Conservation (phyloP, 2,888 invertebrate species). For the Pristionchus japonicus region DNA sequence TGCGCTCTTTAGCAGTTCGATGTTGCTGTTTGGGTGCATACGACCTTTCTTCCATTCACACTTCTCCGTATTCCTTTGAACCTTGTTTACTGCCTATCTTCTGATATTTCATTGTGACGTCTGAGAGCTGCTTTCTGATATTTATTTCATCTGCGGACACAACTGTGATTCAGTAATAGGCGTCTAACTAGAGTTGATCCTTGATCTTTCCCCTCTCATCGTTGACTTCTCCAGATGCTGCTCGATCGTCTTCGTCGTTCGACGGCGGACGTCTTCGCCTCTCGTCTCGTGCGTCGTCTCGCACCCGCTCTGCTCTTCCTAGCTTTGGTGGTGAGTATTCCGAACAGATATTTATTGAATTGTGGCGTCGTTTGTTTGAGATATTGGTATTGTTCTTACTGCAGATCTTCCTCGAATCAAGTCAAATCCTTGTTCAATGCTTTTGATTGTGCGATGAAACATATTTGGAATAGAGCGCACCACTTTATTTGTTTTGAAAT, state of each 20-base stretch:
- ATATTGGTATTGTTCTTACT: neutral
- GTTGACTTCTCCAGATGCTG: conserved; percentile 24
- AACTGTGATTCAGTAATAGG: too few species aligned
- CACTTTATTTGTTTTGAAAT: neutral
- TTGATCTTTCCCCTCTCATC: neutral
- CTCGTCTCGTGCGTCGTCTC: conserved; percentile 47
- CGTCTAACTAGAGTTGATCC: too few species aligned
- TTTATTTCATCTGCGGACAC: too few species aligned
- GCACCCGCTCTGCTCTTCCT: conserved; percentile 48
- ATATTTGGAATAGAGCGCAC: neutral
- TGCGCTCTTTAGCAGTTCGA: neutral
- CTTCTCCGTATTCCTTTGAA: too few species aligned
- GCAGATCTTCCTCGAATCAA: neutral
- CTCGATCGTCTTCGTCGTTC: conserved; percentile 37
- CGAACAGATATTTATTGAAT: neutral
- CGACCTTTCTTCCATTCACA: too few species aligned
- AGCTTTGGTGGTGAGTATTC: conserved; percentile 41
- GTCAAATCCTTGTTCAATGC: neutral
- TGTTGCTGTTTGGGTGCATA: too few species aligned
- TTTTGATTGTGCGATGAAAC: neutral
- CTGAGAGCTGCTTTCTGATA: too few species aligned
- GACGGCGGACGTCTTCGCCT: conserved; percentile 12
- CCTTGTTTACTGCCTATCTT: too few species aligned
- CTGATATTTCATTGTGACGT: too few species aligned
- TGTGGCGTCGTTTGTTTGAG: too few species aligned